Conservation (phyloP, 2,113 vertebrate species). For the Syrrhaptes paradoxus region DNA sequence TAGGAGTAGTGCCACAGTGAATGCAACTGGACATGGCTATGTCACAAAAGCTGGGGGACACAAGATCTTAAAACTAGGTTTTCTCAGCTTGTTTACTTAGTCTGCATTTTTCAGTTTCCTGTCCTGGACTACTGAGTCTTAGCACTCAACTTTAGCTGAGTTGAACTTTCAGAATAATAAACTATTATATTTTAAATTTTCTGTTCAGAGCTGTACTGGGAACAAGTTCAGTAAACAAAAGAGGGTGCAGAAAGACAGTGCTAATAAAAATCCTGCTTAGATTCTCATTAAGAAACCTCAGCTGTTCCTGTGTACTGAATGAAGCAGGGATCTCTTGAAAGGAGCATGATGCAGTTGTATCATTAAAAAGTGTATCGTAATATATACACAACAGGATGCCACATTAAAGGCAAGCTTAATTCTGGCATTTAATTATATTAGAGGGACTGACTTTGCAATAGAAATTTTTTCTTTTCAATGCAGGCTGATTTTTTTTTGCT, state of each 20-base stretch:
- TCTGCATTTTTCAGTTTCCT: background rate
- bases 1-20: background rate
- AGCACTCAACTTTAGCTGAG: background rate
- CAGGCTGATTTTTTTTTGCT: background rate
- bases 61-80: background rate
- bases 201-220: background rate
- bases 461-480: background rate
- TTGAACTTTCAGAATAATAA: constrained; percentile 11
- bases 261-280: background rate
- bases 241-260: background rate
- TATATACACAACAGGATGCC: background rate
- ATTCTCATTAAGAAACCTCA: background rate
- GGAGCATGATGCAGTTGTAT: background rate
- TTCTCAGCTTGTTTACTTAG: background rate
- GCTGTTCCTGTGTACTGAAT: background rate
- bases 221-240: background rate
- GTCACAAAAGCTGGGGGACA: background rate
- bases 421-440: background rate
- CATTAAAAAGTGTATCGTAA: background rate
- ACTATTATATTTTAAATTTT: background rate
- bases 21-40: background rate
- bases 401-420: background rate
- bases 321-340: background rate
- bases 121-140: background rate
- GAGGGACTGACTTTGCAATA: background rate